phyloP scores from a whole-genome alignment of 1,140 invertebrate species.

The Agrilus planipennis region DNA sequence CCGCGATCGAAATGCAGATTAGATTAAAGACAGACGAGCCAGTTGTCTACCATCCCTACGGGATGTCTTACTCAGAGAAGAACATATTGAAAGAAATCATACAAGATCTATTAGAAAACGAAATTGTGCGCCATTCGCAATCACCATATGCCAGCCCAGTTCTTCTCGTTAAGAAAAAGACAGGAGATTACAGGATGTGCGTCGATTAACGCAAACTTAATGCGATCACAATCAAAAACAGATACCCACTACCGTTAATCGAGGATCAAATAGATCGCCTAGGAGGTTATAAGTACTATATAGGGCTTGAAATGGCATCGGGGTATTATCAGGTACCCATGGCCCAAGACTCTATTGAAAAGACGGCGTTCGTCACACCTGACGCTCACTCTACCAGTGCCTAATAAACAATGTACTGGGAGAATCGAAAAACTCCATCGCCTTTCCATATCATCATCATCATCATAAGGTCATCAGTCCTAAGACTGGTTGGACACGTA shows the following conservation, averaged over 20 bases:
- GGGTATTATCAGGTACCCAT: constrained; percentile 21
- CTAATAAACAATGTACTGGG: constrained; percentile 23
- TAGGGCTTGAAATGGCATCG: constrained; percentile 15
- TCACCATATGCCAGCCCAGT: constrained; percentile 15
- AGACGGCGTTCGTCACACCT: constrained; percentile 32
- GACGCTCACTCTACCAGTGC: constrained; percentile 21
- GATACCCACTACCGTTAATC: too few relatives aligned
- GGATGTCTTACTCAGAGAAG: not conserved
- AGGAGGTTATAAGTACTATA: too few relatives aligned
- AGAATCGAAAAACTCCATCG: constrained; percentile 14
- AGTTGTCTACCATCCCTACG: constrained; percentile 1
- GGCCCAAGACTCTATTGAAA: constrained; percentile 24
- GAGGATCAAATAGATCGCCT: too few relatives aligned
- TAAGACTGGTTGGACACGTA: too few relatives aligned
- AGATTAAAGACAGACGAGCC: not conserved
- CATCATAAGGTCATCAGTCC: too few relatives aligned
- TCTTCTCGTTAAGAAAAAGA: constrained; percentile 14
- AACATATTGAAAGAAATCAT: not conserved
- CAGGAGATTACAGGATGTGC: constrained; percentile 21
- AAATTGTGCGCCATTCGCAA: constrained; percentile 4
- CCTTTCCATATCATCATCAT: constrained; percentile 19
- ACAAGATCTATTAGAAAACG: constrained; percentile 12
- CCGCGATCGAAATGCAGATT: not conserved
- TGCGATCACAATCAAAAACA: too few relatives aligned
- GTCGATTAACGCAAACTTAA: constrained; percentile 30